A percentile compares a stretch with the other conserved stretches of the same genome.
Conservation (phyloP, 2,797 vertebrate species). For the Fistularia tabacaria region DNA sequence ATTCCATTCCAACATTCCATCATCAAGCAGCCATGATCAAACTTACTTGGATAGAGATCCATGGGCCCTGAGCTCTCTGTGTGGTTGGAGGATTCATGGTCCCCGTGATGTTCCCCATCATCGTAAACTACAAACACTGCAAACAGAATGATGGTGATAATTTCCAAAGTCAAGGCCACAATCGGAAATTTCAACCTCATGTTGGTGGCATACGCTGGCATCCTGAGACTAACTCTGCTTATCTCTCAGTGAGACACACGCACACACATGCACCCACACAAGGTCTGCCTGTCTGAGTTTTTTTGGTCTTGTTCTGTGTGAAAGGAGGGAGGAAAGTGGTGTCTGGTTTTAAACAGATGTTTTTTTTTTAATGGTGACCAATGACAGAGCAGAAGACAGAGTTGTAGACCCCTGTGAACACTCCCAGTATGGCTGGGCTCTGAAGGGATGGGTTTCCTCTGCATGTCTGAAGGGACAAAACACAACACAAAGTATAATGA, state of each 20-base stretch:
- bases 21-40: conserved; percentile 9
- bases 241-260: conserved; percentile 30
- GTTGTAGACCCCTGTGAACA: conserved; percentile 43
- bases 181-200: conserved; percentile 89
- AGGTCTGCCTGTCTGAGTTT: conserved; percentile 26
- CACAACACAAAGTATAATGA: conserved; percentile 48
- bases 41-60: conserved; percentile 88
- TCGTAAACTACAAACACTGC: conserved; percentile 81
- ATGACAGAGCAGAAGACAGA: conserved; percentile 65
- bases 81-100: conserved; percentile 7
- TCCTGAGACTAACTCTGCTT: conserved; percentile 47
- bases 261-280: conserved; percentile 18
- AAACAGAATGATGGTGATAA: conserved; percentile 82
- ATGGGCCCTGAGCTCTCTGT: conserved; percentile 24
- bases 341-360: conserved; percentile 67
- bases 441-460: conserved; percentile 64
- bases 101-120: conserved; percentile 41
- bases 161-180: conserved; percentile 81
- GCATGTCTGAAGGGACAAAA: conserved; percentile 36
- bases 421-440: conserved; percentile 48
- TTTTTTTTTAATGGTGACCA: conserved; percentile 54
- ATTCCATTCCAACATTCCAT: conserved; percentile 8
- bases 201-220: conserved; percentile 80
- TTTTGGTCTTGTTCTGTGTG: conserved; percentile 60
- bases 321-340: conserved; percentile 55